Base-by-base conservation (phyloP, 2,797 vertebrate genomes). In the Sphaeramia orbicularis region DNA sequence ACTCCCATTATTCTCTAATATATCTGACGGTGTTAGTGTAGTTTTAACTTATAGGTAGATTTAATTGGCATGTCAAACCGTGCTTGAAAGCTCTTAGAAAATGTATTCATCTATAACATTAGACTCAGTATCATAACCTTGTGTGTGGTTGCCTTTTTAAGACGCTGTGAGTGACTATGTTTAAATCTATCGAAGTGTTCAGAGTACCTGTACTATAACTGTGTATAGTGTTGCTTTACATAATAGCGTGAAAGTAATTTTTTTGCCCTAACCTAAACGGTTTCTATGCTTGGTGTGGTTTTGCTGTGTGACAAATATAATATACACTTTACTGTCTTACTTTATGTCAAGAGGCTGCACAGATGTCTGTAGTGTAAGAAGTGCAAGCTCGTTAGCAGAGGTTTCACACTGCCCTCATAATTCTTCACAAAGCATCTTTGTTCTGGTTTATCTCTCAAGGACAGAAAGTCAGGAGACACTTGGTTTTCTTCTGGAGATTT, bases 361-460 rank as follows among this genome's bases (percentile, higher is more conserved):
- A 53, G 62, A 53, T 68, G 41, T 30, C 43, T 11, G n/a, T 48
- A 42, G 13, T 41, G 51, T 49, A 44, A 68, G 65, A 71, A 43
- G 27, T 32, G 60, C 10, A 0, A 24, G 42, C 65, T 63, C 51
- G 15, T 66, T 74, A 61, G 65, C 63, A 30, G 51, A 81, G 58
- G 47, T 67, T 66, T 40, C 65, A 60, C 67, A 56, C 19, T 58
- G 60, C 71, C 67, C 19, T 56, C 62, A 48, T 75, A 71, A 76
- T 63, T 79, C 60, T 62, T 60, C 75, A 86, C 74, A 83, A 77
- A 73, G 73, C 41, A 37, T 71, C 71, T 74, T 76, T 81, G 72
- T 84, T 65, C 71, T 48, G 65, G 19, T 84, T 80, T 82, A 83
- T 86, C 76, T 85, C 59, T 65, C 76, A 83, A 86, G 84, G 83